Percentiles rank a stretch among this genome's conserved stretches.
Conservation (phyloP, 2,888 invertebrate genomes). For the Meta bourneti region DNA sequence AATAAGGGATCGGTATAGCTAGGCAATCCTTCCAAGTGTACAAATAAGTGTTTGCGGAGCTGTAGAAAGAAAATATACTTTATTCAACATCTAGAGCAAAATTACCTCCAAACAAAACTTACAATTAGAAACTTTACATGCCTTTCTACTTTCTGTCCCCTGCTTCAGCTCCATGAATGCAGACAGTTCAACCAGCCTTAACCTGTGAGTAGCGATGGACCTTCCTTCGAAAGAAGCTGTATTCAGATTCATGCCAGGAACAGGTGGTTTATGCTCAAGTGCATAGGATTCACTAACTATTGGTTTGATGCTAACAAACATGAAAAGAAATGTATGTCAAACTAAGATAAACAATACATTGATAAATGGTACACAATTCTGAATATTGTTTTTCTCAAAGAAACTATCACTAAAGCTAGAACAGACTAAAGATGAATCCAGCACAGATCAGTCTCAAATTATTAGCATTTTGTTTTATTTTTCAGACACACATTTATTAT, state of each 20-base stretch:
- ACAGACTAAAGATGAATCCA: too few species aligned
- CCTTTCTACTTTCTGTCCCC: slow-evolving; percentile 86
- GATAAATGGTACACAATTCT: neutral
- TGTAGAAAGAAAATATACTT: slow-evolving; percentile 82
- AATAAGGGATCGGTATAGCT: slow-evolving; percentile 95
- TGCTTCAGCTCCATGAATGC: slow-evolving; percentile 97
- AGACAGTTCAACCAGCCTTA: slow-evolving; percentile 97
- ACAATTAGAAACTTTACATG: neutral
- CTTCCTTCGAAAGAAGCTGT: slow-evolving; percentile 88
- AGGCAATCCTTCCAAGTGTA: slow-evolving; percentile 96
- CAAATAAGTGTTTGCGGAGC: slow-evolving; percentile 98
- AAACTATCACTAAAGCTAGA: too few species aligned
- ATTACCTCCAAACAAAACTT: too few species aligned
- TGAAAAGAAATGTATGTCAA: neutral
- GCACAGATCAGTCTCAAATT: too few species aligned
- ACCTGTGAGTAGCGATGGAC: slow-evolving; percentile 97
- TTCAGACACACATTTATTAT: too few species aligned
- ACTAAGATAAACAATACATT: neutral
- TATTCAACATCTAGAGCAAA: neutral
- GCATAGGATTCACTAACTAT: slow-evolving; percentile 87
- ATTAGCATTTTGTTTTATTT: too few species aligned
- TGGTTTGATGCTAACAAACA: slow-evolving; percentile 87
- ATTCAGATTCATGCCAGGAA: slow-evolving; percentile 38
- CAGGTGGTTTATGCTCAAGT: slow-evolving; percentile 78
- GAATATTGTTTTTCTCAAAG: neutral